These are phyloP conservation scores for Pseudochirops cupreus DNA, from an alignment of 2,797 vertebrate genomes.

Conservation along the genomic window DNA sequence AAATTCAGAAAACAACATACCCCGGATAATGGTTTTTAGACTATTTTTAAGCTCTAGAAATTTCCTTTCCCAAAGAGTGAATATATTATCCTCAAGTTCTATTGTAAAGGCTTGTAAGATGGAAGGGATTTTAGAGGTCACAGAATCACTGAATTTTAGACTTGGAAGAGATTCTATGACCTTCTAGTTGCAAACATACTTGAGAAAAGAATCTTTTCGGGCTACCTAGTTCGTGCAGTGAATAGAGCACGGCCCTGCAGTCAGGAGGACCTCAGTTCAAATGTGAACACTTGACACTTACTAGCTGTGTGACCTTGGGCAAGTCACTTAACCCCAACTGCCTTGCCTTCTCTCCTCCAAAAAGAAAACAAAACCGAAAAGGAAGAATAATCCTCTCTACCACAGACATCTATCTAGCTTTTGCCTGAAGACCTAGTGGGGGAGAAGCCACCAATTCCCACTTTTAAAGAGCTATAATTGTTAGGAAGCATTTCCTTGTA, in stretches of 20 bases:
- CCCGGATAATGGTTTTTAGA: neutral
- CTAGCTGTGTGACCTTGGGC: too few relatives aligned
- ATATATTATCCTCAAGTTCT: neutral
- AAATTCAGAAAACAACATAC: neutral
- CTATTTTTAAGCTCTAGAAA: neutral
- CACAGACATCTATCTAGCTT: neutral
- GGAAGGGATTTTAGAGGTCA: neutral
- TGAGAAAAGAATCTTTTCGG: neutral
- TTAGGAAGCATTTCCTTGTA: neutral
- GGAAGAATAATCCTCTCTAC: neutral
- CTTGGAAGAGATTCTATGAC: neutral
- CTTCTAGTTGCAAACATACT: neutral
- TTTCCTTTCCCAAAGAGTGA: neutral
- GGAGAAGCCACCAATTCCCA: neutral
- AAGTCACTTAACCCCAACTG: too few relatives aligned
- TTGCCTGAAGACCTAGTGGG: neutral
- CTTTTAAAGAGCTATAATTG: neutral
- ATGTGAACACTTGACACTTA: too few relatives aligned
- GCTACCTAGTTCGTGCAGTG: too few relatives aligned
- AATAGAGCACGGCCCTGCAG: too few relatives aligned
- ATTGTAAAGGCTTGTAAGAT: neutral
- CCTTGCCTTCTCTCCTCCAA: too few relatives aligned
- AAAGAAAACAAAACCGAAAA: neutral
- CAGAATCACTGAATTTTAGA: neutral
- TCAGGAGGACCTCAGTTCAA: too few relatives aligned